Evolutionary conservation across 1,140 invertebrate species (phyloP).

Genomic region (Drosophila serrata): DNA sequence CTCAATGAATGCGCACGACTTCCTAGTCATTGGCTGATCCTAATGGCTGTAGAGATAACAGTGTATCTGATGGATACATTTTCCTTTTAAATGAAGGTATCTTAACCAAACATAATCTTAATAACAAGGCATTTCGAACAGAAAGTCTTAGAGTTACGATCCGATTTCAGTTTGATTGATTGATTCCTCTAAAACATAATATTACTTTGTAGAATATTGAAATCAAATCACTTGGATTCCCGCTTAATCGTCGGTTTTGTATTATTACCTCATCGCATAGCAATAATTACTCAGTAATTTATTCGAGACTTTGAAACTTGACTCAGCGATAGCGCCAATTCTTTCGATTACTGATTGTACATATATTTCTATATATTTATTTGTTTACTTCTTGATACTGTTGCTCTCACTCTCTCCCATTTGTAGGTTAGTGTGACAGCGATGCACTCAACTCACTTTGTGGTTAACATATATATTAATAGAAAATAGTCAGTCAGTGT

Average conservation of each 20-base stretch:
- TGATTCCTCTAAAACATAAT: no score
- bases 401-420: background rate
- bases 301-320: slow-evolving; percentile 32
- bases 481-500: slow-evolving; percentile 1
- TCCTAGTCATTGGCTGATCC: background rate
- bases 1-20: slow-evolving; percentile 1
- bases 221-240: background rate
- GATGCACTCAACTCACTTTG: slow-evolving; percentile 7
- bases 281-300: slow-evolving; percentile 1
- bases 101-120: background rate
- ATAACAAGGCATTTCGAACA: no score
- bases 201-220: background rate
- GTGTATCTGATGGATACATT: background rate
- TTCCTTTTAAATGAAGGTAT: no score
- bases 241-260: background rate
- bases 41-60: background rate
- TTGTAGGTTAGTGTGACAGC: background rate
- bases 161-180: background rate
- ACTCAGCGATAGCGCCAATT: slow-evolving; percentile 27
- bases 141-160: no score
- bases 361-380: slow-evolving; percentile 1
- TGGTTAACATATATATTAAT: background rate
- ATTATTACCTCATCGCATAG: slow-evolving; percentile 5
- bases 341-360: slow-evolving; percentile 6
- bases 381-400: slow-evolving; percentile 22